A percentile compares a stretch with the other conserved stretches of the same genome.
phyloP scores from a whole-genome alignment of 2,888 invertebrate species.

The Lasioglossum morio region DNA sequence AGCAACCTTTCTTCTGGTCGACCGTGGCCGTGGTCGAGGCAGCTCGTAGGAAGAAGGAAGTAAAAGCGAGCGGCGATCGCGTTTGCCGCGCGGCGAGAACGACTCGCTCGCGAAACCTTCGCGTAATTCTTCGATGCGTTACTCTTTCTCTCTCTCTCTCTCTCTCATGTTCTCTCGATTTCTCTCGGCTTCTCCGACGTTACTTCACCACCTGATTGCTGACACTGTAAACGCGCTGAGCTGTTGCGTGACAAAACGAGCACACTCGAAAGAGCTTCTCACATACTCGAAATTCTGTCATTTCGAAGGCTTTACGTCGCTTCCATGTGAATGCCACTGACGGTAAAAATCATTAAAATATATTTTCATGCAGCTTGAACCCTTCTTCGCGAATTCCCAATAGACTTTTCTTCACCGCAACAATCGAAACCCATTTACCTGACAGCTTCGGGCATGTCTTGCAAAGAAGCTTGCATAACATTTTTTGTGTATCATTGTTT shows the following conservation, averaged over 20 bases:
- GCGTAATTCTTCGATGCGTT: conserved; percentile 39
- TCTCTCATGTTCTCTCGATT: conserved; percentile 60
- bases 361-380: neutral
- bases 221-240: conserved; percentile 47
- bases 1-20: conserved; percentile 62
- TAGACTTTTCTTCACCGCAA: neutral
- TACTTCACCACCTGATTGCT: conserved; percentile 72
- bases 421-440: neutral
- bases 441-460: too few relatives aligned
- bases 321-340: neutral
- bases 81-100: conserved; percentile 9
- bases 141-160: conserved; percentile 23
- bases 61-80: conserved; percentile 47
- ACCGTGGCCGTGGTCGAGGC: conserved; percentile 67
- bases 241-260: conserved; percentile 49
- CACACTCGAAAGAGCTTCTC: conserved; percentile 30
- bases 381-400: neutral
- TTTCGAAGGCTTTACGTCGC: conserved; percentile 21
- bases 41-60: conserved; percentile 69
- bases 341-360: neutral
- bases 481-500: too few relatives aligned
- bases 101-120: neutral
- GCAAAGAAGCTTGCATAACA: too few relatives aligned
- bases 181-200: conserved; percentile 73
- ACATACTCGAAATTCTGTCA: conserved; percentile 25